Evolutionary conservation across 2,113 vertebrate species (phyloP), one percentile per base, ranked within the genome.

Genomic region (Hyaena hyaena): DNA sequence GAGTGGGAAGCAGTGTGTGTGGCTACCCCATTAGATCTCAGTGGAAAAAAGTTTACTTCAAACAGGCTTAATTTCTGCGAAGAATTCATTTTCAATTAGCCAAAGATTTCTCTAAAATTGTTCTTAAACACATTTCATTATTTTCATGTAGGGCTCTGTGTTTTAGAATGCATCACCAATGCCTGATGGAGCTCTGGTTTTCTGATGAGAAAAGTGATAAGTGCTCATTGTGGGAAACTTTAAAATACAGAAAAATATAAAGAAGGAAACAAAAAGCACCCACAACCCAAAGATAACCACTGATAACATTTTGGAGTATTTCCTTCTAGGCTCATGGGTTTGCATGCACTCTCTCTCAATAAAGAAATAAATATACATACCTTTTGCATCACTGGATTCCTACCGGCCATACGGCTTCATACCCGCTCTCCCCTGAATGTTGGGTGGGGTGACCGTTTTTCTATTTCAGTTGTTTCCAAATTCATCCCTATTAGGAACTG

Each of bases 301-400:
- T 90, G 98, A 98, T 98, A 98, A 98, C 97, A 96, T 96, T 96
- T 93, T 98, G 97, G 97, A 98, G 97, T 96, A 79, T 97, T 98
- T 98, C 98, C 97, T 98, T 96, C 96, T 79, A 96, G 86, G 53
- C 92, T 90, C 65, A 58, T 69, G 15, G 68, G 91, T 80, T 92
- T 96, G 93, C 90, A 81, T 43, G 53, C 77, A 71, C 77, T 74
- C 71, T 79, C n/a, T 96, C 53, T 91, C 69, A 80, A 93, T 92
- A 96, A 93, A 94, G 77, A 97, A 80, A 87, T 31, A 89, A 87
- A 85, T 88, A 77, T 9, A n/a, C 63, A 43, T 33, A 31, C 24
- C 68, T 85, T 81, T 35, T 63, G 31, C 63, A 93, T 93, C 53
- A 71, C 11, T 86, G 92, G 63, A 95, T 76, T 81, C 79, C n/a